phyloP scores from a whole-genome alignment of 2,888 invertebrate species.

The Phragmatobia fuliginosa region DNA sequence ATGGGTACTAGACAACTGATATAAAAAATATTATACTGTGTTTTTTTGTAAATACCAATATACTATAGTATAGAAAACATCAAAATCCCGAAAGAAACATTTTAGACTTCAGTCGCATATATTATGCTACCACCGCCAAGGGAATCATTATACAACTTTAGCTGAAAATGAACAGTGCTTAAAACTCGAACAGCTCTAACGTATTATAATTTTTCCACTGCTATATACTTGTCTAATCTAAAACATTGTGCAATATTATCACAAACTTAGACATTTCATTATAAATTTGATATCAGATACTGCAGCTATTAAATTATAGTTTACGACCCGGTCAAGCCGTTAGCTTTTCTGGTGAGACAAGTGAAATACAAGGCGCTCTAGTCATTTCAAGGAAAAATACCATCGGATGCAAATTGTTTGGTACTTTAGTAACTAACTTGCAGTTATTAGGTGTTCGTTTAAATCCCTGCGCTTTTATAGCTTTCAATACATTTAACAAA shows the following conservation, averaged over 20 bases:
- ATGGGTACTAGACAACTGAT: no score
- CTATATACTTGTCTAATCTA: not conserved
- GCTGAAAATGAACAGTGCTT: not conserved
- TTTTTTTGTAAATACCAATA: no score
- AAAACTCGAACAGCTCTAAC: not conserved
- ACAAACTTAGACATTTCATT: not conserved
- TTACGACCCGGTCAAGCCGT: conserved; percentile 50
- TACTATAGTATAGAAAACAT: no score
- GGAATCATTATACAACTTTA: no score
- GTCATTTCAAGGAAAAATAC: conserved; percentile 76
- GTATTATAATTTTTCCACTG: not conserved
- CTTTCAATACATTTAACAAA: conserved; percentile 25
- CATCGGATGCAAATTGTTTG: conserved; percentile 75
- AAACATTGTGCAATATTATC: not conserved
- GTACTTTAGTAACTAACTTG: conserved; percentile 63
- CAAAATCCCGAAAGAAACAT: no score
- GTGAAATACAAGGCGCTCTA: conserved; percentile 61
- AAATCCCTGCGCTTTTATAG: conserved; percentile 66
- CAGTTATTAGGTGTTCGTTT: conserved; percentile 69
- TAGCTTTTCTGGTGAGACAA: conserved; percentile 60
- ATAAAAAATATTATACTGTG: no score
- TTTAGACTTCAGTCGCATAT: no score
- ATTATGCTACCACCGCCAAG: no score
- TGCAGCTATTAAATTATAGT: conserved; percentile 44
- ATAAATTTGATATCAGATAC: conserved; percentile 15